Conservation (phyloP, 2,888 invertebrate genomes). For the Pachliopta kotzebuea region DNA sequence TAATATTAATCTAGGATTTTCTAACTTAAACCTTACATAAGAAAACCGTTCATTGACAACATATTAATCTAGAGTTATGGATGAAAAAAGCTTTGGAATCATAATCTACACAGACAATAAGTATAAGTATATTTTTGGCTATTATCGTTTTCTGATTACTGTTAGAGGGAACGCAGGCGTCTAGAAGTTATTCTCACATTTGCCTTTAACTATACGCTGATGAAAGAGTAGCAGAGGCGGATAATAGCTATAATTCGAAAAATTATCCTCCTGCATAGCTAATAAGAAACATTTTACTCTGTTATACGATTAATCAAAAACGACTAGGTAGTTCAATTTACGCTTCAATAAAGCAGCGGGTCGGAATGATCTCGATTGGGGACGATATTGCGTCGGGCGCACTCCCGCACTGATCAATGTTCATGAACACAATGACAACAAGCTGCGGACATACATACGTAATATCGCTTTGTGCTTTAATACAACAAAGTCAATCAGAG, state of each 20-base stretch:
- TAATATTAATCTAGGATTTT: too few relatives aligned
- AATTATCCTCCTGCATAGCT: not conserved
- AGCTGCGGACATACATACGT: not conserved
- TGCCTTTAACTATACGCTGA: too few relatives aligned
- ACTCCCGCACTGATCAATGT: slow-evolving; percentile 7
- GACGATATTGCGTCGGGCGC: slow-evolving; percentile 4
- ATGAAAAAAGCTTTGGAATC: too few relatives aligned
- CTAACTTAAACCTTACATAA: too few relatives aligned
- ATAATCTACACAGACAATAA: too few relatives aligned
- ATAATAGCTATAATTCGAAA: not conserved
- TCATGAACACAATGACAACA: slow-evolving; percentile 10
- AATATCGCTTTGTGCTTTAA: not conserved
- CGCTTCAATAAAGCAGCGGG: slow-evolving; percentile 13
- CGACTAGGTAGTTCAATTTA: slow-evolving; percentile 11
- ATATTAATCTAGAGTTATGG: too few relatives aligned
- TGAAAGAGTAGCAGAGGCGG: too few relatives aligned
- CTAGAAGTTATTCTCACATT: too few relatives aligned
- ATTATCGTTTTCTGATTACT: too few relatives aligned
- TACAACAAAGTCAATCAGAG: not conserved
- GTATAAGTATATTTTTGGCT: too few relatives aligned
- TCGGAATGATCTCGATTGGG: slow-evolving; percentile 11
- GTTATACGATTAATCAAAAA: slow-evolving; percentile 14
- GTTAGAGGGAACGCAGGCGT: too few relatives aligned
- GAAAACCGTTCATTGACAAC: too few relatives aligned
- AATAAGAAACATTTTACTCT: not conserved